Base-by-base conservation (phyloP, 1,140 invertebrate genomes). In the Trichomalopsis sarcophagae region DNA sequence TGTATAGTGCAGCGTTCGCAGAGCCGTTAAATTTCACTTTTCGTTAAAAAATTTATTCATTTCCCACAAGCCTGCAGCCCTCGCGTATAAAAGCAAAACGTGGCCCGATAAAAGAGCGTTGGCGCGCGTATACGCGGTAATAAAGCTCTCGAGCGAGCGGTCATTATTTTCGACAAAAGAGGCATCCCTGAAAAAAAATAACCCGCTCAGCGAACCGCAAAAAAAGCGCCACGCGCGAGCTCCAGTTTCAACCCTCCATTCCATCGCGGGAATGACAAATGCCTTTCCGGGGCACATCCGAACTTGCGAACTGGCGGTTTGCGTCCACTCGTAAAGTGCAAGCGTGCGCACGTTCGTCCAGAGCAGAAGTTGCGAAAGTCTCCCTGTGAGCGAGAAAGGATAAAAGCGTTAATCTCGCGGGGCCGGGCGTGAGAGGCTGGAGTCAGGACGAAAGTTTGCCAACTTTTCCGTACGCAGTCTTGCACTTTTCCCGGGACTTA, bases 131-230 rank as follows among this genome's bases (percentile, higher is more conserved):
- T 30, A 9, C 21, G n/a, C 10, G 23, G 36, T 27, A 33, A 55
- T 81, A 55, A 73, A 81, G 7, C 62, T 73, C 40, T 44, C 68
- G 14, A 14, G 17, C 21, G 17, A 2, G 23, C 23, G 74, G 17
- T 71, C 40, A 82, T 82, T 82, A 82, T 55, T 82, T 74, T 82
- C 10, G 21, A n/a, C 80, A 74, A 82, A 82, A 74, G 9, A 30
- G 17, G 30, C 9, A 21, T 17, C 36, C 36, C 62, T 14, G 73
- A 55, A 33, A 74, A 81, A 81, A 75, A 44, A 47, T 69, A 71
- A 10, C 68, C 23, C 68, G 21, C 17, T 30, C 7, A 27, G 23
- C 17, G 10, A 27, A 2, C 68, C 68, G 1, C 68, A n/a, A 71
- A 10, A 69, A 21, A 55, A 17, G 55, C 17, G 55, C 7, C 4